Evolutionary conservation across 37 sponge, comb jelly and placozoan genomes (phyloP), one percentile per base, ranked within the genome.

Genomic region (Chondrosia reniformis): DNA sequence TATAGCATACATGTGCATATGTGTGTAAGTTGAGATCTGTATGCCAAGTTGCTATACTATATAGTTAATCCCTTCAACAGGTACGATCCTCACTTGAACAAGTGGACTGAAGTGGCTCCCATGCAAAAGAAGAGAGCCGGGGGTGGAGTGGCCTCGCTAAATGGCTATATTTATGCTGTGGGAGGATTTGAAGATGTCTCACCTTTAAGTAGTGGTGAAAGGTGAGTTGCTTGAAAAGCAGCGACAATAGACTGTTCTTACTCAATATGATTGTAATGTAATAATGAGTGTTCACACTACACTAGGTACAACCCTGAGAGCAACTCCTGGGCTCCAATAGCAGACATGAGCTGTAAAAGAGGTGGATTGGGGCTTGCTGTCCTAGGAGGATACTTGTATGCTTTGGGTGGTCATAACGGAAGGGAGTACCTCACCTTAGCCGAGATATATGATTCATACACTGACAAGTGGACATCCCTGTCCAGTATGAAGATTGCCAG

Each of bases 141-240:
- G 22, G 93, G 92, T 0, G 95, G 95, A 13, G 46, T 95, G 71
- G 86, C 92, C 9, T 81, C 89, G 2, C 81, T 91, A n/a, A 83
- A 86, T 81, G 96, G 96, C 30, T 91, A 81, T 69, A 77, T 95
- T 1, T 91, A 91, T 78, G 96, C 96, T 33, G 96, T 92, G 61
- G 96, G 96, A n/a, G 96, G 96, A 24, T 95, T 95, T 84, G 96
- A 88, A 40, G 96, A 95, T 81, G 91, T 93, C 3, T 88, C 89
- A 0, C 96, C 96, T 2, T 63, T 95, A 39, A 84, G 88, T 42
- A 89, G 87, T 30, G 93, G 86, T 30, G 96, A 95, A 46, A 86
- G 92, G 94, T 89, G 37, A 59, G 77, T 34, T 8, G n/a, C n/a
- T n/a, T n/a, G n/a, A n/a, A n/a, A n/a, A 10, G 10, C 15, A 49